Base-by-base conservation (phyloP, 2,113 vertebrate species). In the Lontra canadensis region DNA sequence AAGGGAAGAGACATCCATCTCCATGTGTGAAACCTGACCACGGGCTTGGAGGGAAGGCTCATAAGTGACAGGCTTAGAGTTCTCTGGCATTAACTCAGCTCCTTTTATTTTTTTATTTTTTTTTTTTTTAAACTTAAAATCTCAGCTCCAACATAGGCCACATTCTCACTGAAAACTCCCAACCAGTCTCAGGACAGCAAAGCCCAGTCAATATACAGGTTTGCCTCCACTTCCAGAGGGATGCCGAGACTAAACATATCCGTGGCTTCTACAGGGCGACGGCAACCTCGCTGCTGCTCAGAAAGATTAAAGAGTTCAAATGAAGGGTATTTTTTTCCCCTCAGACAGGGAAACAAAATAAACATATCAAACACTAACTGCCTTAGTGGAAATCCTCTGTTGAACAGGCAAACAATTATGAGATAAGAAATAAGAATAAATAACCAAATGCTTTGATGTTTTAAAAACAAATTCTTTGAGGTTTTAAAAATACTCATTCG, bases 371-470 rank as follows among this genome's bases (percentile, higher is more conserved):
- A 59, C 23, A 79, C 81, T 86, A 95, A 96, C 34, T 73, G 44
- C 29, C 44, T 96, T 86, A 67, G 90, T 97, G 69, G 94, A 96
- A 97, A 88, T 85, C 47, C 61, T 91, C 79, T 93, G 96, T 67
- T 91, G 78, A 97, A 36, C 2, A 90, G 78, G 59, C 81, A 94
- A 90, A 83, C 76, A 78, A 91, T 82, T 96, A 94, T 76, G 59
- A 97, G 95, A 97, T 89, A 97, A 93, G 82, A 96, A 89, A 84
- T 55, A 61, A 57, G 73, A 96, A 94, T 69, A 94, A 87, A 94
- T 71, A 61, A 55, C 42, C 76, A 87, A 96, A 85, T 59, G 23
- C 74, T 97, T 93, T 88, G n/a, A 97, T 85, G 86, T 88, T 96
- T 95, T 85, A 87, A 89, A 86, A 97, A 96, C 78, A 96, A 96